Evolutionary conservation across 2,113 vertebrate species (phyloP), one percentile per base, ranked within the genome.

Genomic region (Saimiri boliviensis): DNA sequence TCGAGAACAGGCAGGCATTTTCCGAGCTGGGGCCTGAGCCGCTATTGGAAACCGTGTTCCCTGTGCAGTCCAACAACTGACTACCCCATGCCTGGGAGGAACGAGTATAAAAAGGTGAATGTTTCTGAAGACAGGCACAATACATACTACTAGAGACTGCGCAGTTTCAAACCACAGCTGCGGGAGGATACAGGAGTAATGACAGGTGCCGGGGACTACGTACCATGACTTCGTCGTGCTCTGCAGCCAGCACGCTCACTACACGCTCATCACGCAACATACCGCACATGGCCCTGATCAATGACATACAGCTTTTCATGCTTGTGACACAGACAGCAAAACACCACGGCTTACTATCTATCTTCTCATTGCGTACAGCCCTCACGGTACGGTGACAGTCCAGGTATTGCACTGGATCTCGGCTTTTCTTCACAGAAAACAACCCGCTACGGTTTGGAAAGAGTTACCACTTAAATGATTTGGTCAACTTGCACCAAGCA

Each of bases 261-360:
- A 2, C 40, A 35, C 27, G 35, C 97, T 91, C 68, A 10, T 45
- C n/a, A 95, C 76, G 7, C 0, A 63, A 95, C 93, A 81, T 32
- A 73, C 47, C 96, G 95, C 97, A 86, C 80, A 86, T 0, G 88
- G 97, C 98, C 98, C 98, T 20, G 10, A 91, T 93, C 83, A 96
- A 89, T 5, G 0, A 97, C 91, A 30, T 12, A 97, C 82, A 91
- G 56, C 7, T 96, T 97, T 96, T 98, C 98, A 98, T 97, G 98
- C 98, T 96, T 0, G 96, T 96, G 96, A 98, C 94, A 97, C 97
- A 97, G 97, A 98, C 96, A 98, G 98, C 97, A 95, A 96, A 97
- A 98, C 83, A 98, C 96, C 98, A 98, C 97, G 95, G 98, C 97
- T 90, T 97, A 86, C 81, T 85, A 98, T 42, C 42, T n/a, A 42